Base-by-base conservation (phyloP, 1,140 invertebrate species). In the Hyles euphorbiae region DNA sequence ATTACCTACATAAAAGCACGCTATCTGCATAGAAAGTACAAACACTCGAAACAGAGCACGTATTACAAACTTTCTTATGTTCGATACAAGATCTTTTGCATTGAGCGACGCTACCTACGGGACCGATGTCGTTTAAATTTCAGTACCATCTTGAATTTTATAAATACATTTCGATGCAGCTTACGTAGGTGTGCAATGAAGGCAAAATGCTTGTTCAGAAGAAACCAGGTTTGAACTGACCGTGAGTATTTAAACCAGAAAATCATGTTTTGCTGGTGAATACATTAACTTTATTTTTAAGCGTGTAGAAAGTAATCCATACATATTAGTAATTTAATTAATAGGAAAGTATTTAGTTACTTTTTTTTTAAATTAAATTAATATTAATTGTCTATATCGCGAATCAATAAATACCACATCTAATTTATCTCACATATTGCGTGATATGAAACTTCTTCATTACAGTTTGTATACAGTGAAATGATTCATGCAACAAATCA, bases 51-150 rank as follows among this genome's bases (percentile, higher is more conserved):
- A 61, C 65, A 65, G 56, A 68, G 46, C 69, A 70, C 68, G 68
- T 61, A 65, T 55, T 65, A 65, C 45, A 43, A 65, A 72, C 73
- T 76, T 76, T 76, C 73, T 68, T 68, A 49, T 60, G 64, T 68
- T 60, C 59, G 61, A 57, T 58, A 11, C 5, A 48, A n/a, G 12
- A 11, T 48, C 5, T 48, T 22, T 44, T 45, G 53, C 53, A 54
- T 12, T 12, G 3, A 54, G 34, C 34, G 11, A 3, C n/a, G 46
- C 7, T 11, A n/a, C n/a, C 12, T 22, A 48, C 46, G 12, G n/a
- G 46, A 22, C 12, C 46, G n/a, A 48, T 22, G 22, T 48, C 46
- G 46, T 10, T 48, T 5, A n/a, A 22, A 10, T 7, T 48, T 22
- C 22, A 8, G 36, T 40, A 5, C 8, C 36, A 8, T 40, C 36